Evolutionary conservation across 2,888 invertebrate genomes (phyloP), one percentile per base, ranked within the genome.

Genomic region (Tanytarsus gracilentus): DNA sequence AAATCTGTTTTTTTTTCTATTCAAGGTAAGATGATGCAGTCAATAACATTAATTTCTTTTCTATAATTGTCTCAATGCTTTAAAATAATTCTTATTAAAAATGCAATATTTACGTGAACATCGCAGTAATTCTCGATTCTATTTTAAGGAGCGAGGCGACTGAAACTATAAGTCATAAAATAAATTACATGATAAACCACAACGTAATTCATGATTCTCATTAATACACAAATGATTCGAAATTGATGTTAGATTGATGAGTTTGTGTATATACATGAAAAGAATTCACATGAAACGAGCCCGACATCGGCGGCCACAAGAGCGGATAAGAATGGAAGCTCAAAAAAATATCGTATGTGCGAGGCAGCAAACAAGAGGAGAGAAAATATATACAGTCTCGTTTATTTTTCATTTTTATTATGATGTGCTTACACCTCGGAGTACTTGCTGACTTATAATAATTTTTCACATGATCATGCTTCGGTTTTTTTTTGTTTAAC

Each of bases 181-280:
- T 30, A 60, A 60, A 60, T 60, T 60, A 60, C 36, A 50, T 23
- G 49, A 60, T 58, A 60, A 56, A 60, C 60, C 60, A 27, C 60
- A 60, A 50, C 60, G 50, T 49, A 60, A 60, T 50, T 50, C 49
- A 60, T 50, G 36, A 50, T 60, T 50, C 49, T 50, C 16, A 60
- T 50, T 50, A 60, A 50, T 50, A 50, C 50, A 33, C 49, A 50
- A 33, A 60, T 49, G 60, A 60, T 50, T 60, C 50, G 60, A 49
- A 60, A 60, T 60, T 60, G 60, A 50, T 50, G 60, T 60, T 49
- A 60, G 60, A 60, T 60, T 60, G 60, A 60, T 60, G 60, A 60
- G 49, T 60, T 27, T 50, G 50, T 44, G 23, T 44, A 44, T 44
- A 18, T n/a, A n/a, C n/a, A n/a, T n/a, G n/a, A n/a, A n/a, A n/a